Evolutionary conservation across 2,113 vertebrate species (phyloP).

Genomic region (Brachyistius frenatus): DNA sequence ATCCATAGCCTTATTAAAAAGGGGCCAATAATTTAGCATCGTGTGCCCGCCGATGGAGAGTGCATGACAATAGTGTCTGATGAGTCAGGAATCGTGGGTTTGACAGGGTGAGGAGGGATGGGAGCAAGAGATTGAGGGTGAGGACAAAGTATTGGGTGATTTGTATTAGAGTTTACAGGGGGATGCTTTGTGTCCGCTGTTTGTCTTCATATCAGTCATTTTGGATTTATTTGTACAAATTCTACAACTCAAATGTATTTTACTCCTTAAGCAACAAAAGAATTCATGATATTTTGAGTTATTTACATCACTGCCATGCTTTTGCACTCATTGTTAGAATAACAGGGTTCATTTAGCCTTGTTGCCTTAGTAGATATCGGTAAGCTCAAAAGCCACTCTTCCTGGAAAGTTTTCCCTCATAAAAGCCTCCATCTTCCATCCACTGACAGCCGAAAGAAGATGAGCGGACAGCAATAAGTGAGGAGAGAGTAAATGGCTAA

Average conservation of each 20-base stretch:
- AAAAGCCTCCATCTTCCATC: too few species aligned
- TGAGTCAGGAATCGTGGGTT: conserved; percentile 69
- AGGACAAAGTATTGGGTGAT: background rate
- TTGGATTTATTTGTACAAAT: conserved; percentile 5
- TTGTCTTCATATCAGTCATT: background rate
- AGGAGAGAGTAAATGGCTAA: too few species aligned
- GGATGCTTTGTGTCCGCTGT: background rate
- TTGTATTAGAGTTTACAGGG: conserved; percentile 25
- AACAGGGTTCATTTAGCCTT: background rate
- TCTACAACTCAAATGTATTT: background rate
- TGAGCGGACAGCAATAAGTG: background rate
- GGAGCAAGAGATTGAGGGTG: conserved; percentile 4
- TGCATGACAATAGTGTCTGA: conserved; percentile 65
- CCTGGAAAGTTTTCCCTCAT: background rate
- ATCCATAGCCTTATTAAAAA: conserved; percentile 84
- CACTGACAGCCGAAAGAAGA: background rate
- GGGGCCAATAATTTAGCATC: conserved; percentile 73
- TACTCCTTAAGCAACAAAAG: background rate
- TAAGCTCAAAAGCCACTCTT: background rate
- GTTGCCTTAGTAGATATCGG: background rate
- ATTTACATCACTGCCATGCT: background rate
- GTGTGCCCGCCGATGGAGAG: conserved; percentile 23
- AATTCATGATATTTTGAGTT: background rate
- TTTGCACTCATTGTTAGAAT: background rate
- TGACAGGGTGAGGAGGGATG: conserved; percentile 41